Evolutionary conservation across 1,140 invertebrate genomes (phyloP).

Genomic region (Laodelphax striatellus): DNA sequence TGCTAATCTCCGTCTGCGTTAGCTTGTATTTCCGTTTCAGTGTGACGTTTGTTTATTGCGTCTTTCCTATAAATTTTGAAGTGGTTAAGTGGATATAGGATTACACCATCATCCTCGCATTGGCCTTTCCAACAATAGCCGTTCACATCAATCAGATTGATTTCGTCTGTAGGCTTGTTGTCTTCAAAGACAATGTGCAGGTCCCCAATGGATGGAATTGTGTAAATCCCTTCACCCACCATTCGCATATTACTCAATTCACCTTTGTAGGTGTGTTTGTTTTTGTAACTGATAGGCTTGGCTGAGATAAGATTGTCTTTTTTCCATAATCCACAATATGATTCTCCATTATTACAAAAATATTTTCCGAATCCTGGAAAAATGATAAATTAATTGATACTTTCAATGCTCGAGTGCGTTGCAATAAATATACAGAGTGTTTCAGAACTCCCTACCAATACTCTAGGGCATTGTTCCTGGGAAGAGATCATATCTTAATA

Average conservation of each 20-base stretch:
- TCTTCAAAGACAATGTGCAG: background rate
- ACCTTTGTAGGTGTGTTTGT: too few species aligned
- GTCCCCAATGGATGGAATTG: background rate
- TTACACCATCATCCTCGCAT: background rate
- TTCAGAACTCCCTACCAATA: too few species aligned
- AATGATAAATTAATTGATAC: background rate
- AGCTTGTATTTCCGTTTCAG: too few species aligned
- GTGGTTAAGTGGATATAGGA: background rate
- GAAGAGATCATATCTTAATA: too few species aligned
- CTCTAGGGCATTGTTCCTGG: too few species aligned
- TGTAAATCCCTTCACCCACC: background rate
- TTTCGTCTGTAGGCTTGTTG: background rate
- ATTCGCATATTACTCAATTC: too few species aligned
- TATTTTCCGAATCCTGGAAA: background rate
- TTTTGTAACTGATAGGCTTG: too few species aligned
- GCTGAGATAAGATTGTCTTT: background rate
- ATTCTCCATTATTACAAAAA: background rate
- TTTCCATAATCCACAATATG: background rate
- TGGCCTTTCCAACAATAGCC: background rate
- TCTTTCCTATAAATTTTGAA: background rate
- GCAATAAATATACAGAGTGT: too few species aligned
- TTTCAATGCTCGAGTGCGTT: too few species aligned
- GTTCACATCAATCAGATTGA: background rate
- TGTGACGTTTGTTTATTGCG: too few species aligned
- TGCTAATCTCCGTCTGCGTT: too few species aligned